Evolutionary conservation across 1,140 invertebrate genomes (phyloP).

Genomic region (Drosophila bocki): DNA sequence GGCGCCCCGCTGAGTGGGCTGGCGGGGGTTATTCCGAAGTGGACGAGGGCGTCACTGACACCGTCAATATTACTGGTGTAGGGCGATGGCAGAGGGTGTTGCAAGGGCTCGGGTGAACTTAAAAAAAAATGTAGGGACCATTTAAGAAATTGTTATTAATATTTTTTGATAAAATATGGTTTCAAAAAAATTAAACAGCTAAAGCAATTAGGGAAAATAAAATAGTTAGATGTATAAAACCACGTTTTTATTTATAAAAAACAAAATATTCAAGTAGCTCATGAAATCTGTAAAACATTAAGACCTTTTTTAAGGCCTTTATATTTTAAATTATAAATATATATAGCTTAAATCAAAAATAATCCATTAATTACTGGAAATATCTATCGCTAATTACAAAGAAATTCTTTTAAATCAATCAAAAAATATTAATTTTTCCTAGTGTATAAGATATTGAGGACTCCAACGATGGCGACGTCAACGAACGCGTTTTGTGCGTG

Average conservation of each 20-base stretch:
- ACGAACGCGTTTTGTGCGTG: constrained; percentile 78
- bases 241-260: not conserved
- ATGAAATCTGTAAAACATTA: not conserved
- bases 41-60: constrained; percentile 61
- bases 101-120: not conserved
- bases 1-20: not conserved
- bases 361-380: no score
- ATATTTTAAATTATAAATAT: not conserved
- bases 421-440: not conserved
- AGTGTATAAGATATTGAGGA: constrained; percentile 28
- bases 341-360: not conserved
- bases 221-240: not conserved
- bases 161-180: not conserved
- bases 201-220: not conserved
- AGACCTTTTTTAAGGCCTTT: not conserved
- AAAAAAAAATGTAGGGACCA: not conserved
- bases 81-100: not conserved
- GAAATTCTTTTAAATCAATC: not conserved
- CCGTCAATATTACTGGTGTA: constrained; percentile 19
- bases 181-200: not conserved
- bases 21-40: constrained; percentile 33
- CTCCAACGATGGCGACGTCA: constrained; percentile 48
- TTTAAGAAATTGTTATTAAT: not conserved
- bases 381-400: not conserved
- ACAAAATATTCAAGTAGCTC: not conserved